Evolutionary conservation across 2,113 vertebrate genomes (phyloP), one percentile per base, ranked within the genome.

Genomic region (Cheilinus undulatus): DNA sequence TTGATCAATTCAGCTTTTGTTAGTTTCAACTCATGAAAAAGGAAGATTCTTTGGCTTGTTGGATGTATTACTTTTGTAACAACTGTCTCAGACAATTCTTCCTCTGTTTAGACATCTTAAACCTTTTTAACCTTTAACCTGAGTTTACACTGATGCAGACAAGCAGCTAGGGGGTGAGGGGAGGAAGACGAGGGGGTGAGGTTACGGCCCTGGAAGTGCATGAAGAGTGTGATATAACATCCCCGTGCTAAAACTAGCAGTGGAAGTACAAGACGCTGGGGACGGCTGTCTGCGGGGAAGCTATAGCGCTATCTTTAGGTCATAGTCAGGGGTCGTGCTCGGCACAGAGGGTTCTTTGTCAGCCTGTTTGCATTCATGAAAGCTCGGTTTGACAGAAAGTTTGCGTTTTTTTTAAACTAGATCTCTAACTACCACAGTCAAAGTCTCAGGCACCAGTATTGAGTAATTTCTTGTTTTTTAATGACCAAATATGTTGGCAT

Each of bases 201-300:
- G 78, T 82, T 66, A 76, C 36, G 51, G 72, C 61, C 62, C 71
- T 65, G 76, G 84, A 88, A 86, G 80, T 89, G 70, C 71, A 83
- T 69, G 42, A 67, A 17, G 62, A 67, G 83, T 90, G 84, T 78
- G 75, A 86, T 73, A 66, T 92, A 84, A 78, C 92, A 84, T 85
- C 43, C 61, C 50, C 6, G 19, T 75, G 87, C 86, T 81, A 91
- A 90, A 94, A 87, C 76, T 89, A 78, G 85, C 88, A 76, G 78
- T 87, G 84, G 86, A 92, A 88, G 88, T 76, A 59, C 78, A 83
- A 84, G 73, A 27, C 52, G 7, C 74, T 45, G 63, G 42, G 59
- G 78, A 64, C 14, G 48, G 26, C 62, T 34, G 83, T 76, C 78
- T 86, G 75, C 4, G 52, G 54, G 43, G 79, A 64, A 17, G 76